Conservation (phyloP, 2,797 vertebrate genomes). For the Xyrichtys novacula region DNA sequence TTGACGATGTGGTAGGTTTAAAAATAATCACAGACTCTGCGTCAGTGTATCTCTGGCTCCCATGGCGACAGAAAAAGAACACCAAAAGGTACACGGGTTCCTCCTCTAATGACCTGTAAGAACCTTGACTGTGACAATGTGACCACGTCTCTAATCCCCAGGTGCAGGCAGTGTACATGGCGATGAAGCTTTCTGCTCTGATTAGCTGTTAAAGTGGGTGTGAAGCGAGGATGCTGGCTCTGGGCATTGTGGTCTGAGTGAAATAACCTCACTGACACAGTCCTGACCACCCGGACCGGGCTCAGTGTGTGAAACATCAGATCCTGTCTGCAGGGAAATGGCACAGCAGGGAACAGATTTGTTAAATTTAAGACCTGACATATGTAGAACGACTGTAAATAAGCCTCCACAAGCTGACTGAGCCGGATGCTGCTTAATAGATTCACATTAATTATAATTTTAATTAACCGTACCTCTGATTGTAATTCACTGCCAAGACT, state of each 20-base stretch:
- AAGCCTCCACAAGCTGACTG: slow-evolving; percentile 42
- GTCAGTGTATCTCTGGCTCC: neutral
- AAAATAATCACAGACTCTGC: neutral
- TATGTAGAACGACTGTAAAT: slow-evolving; percentile 40
- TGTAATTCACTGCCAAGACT: slow-evolving; percentile 36
- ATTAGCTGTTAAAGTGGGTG: neutral
- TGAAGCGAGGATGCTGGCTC: neutral
- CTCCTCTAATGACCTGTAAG: neutral
- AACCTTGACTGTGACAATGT: neutral
- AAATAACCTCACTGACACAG: slow-evolving; percentile 1
- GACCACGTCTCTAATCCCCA: neutral
- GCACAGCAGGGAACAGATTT: slow-evolving; percentile 27
- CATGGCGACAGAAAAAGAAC: neutral
- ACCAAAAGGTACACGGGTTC: neutral
- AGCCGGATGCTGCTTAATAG: slow-evolving; percentile 20
- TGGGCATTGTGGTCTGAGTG: neutral
- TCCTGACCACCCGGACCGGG: neutral
- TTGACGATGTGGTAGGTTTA: too few relatives aligned
- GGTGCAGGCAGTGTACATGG: neutral
- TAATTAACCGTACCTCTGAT: slow-evolving; percentile 48
- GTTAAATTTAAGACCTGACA: slow-evolving; percentile 16
- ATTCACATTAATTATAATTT: slow-evolving; percentile 55
- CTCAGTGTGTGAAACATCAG: neutral
- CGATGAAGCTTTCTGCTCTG: neutral
- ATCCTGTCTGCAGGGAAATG: slow-evolving; percentile 7